These are phyloP conservation scores for Drosophila insularis DNA, from an alignment of 1,140 invertebrate genomes.

Conservation along the genomic window DNA sequence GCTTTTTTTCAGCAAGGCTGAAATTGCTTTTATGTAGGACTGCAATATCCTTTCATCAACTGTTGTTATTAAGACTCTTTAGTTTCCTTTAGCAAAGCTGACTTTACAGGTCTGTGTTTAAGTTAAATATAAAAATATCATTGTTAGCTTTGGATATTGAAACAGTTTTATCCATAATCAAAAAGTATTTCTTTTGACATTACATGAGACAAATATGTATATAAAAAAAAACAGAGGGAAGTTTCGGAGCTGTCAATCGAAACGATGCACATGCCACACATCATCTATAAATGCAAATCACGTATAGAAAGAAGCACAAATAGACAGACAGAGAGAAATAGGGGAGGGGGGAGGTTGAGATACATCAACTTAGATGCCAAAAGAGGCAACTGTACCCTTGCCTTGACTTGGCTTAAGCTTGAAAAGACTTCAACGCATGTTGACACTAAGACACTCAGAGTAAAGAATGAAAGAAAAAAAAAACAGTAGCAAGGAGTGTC, in stretches of 20 bases:
- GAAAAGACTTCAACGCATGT: constrained; percentile 72
- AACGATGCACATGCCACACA: constrained; percentile 19
- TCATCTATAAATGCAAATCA: constrained; percentile 57
- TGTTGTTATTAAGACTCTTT: too few species aligned
- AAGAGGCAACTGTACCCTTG: constrained; percentile 62
- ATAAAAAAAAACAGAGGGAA: not conserved
- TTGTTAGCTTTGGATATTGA: not conserved
- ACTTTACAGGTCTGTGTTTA: too few species aligned
- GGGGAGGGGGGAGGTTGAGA: not conserved
- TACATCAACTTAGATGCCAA: constrained; percentile 28
- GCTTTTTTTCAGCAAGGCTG: too few species aligned
- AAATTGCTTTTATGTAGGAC: too few species aligned
- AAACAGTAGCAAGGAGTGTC: constrained; percentile 53
- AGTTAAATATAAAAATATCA: not conserved
- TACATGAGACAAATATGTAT: not conserved
- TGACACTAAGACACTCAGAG: constrained; percentile 73
- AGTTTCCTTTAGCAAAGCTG: too few species aligned
- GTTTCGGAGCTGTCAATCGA: constrained; percentile 9
- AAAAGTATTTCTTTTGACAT: not conserved
- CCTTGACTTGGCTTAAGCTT: constrained; percentile 43
- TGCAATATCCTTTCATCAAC: too few species aligned
- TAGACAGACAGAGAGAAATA: not conserved
- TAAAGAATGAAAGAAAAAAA: constrained; percentile 20
- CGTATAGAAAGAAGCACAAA: constrained; percentile 2
- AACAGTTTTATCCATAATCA: not conserved